These are phyloP conservation scores for Lycia hirtaria DNA, from an alignment of 2,888 invertebrate genomes.

Conservation along the genomic window DNA sequence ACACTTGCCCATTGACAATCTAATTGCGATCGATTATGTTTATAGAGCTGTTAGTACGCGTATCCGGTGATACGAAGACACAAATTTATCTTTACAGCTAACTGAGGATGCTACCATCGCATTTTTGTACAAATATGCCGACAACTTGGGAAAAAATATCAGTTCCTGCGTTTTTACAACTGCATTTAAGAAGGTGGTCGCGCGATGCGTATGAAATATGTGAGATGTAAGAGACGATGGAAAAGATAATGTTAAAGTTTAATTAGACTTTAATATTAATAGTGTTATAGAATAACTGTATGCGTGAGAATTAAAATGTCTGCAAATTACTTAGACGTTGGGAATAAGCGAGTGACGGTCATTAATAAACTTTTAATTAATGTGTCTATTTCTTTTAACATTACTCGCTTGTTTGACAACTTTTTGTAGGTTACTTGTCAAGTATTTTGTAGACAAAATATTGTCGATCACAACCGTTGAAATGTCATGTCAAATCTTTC, in stretches of 20 bases:
- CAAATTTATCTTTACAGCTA: neutral
- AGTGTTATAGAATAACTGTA: slow-evolving; percentile 12
- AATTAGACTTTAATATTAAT: slow-evolving; percentile 34
- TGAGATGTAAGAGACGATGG: slow-evolving; percentile 25
- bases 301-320: slow-evolving; percentile 10
- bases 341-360: neutral
- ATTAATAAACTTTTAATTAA: too few species aligned
- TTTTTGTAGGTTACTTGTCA: too few species aligned
- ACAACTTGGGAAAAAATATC: neutral
- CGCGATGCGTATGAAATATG: slow-evolving; percentile 19
- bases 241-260: slow-evolving; percentile 30
- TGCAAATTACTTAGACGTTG: neutral
- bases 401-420: too few species aligned
- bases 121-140: neutral
- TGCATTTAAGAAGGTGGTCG: neutral
- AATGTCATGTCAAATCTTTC: too few species aligned
- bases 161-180: neutral
- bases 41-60: slow-evolving; percentile 60
- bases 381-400: too few species aligned
- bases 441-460: too few species aligned
- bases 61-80: slow-evolving; percentile 23
- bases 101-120: neutral
- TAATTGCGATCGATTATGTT: slow-evolving; percentile 75
- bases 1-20: slow-evolving; percentile 83
- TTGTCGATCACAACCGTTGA: too few species aligned